A percentile compares a stretch with the other conserved stretches of the same genome.
These are phyloP conservation scores for Coenobita brevimanus DNA, from an alignment of 1,140 invertebrate species.

Conservation along the genomic window DNA sequence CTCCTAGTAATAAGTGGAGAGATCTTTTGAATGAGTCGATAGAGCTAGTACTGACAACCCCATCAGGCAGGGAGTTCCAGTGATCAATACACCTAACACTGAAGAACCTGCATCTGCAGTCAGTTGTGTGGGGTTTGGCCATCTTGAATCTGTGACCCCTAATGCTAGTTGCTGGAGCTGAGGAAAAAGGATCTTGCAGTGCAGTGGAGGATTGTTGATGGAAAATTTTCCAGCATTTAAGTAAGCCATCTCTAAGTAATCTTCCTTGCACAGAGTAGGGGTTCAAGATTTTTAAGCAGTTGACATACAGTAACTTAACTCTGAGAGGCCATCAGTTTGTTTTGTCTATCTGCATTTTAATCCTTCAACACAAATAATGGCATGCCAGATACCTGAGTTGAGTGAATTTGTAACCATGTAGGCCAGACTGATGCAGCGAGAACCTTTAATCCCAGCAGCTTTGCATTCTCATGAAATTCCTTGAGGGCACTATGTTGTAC, in stretches of 20 bases:
- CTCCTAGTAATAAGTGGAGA: not conserved
- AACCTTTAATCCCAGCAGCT: no score
- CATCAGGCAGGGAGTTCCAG: not conserved
- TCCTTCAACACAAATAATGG: no score
- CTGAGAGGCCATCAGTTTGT: not conserved
- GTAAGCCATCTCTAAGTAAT: not conserved
- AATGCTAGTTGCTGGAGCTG: not conserved
- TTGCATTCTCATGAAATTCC: no score
- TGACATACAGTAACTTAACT: not conserved
- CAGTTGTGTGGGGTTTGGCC: not conserved
- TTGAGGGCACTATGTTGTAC: no score
- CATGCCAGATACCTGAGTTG: no score
- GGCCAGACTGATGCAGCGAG: no score
- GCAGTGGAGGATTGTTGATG: no score
- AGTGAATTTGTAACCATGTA: no score
- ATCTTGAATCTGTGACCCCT: slow-evolving; percentile 3
- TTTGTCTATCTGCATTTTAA: no score
- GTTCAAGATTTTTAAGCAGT: not conserved
- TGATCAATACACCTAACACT: slow-evolving; percentile 11
- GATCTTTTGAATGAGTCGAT: not conserved
- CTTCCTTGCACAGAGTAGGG: not conserved
- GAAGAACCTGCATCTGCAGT: not conserved
- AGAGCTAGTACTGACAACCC: not conserved
- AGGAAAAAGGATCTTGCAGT: no score
- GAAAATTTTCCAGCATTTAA: no score